Conservation (phyloP, 2,888 invertebrate species). For the Ochropleura plecta region DNA sequence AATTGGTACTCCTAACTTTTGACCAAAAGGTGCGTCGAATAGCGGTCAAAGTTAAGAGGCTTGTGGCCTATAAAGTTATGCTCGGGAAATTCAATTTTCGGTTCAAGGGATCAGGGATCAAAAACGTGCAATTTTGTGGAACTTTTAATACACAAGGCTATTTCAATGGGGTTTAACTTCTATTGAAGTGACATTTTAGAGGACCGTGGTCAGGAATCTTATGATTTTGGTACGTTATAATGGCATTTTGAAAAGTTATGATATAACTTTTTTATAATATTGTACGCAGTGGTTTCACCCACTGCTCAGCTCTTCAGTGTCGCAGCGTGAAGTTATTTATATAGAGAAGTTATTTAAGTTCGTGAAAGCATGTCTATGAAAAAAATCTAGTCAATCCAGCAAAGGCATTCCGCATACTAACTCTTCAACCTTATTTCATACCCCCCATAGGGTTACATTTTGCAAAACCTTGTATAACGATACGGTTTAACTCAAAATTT, state of each 20-base stretch:
- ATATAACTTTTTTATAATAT: not conserved
- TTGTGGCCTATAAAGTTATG: conserved; percentile 23
- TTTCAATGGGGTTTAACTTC: conserved; percentile 20
- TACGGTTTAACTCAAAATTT: no score
- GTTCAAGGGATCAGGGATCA: conserved; percentile 17
- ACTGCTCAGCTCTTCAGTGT: not conserved
- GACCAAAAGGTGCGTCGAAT: conserved; percentile 14
- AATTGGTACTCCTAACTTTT: conserved; percentile 43
- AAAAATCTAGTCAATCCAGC: no score
- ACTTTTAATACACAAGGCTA: conserved; percentile 15
- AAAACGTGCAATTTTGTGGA: conserved; percentile 33
- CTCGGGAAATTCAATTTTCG: conserved; percentile 34
- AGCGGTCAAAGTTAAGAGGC: conserved; percentile 33
- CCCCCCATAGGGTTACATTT: no score
- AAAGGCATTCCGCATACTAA: no score
- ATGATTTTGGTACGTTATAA: not conserved
- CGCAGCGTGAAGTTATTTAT: no score
- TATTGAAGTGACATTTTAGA: conserved; percentile 10
- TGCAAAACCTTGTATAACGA: no score
- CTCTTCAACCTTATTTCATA: no score
- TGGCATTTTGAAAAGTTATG: no score
- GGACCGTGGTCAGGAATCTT: not conserved
- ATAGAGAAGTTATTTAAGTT: no score
- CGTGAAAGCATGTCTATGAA: no score
- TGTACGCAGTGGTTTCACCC: no score